phyloP scores from a whole-genome alignment of 1,140 invertebrate species.

The Grapholita molesta region DNA sequence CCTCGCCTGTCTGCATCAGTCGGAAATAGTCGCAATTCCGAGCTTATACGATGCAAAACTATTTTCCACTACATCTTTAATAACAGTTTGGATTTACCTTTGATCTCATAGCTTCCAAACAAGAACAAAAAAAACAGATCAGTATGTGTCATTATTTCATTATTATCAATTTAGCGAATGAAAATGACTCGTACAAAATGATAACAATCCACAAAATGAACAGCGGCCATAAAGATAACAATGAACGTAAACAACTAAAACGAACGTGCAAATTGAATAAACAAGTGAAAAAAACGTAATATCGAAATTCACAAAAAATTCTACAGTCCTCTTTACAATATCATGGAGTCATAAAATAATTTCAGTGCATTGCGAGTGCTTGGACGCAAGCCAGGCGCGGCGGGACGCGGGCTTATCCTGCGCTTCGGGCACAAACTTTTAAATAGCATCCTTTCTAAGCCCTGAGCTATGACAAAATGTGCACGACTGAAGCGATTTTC shows the following conservation, averaged over 20 bases:
- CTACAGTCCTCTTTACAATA: constrained; percentile 24
- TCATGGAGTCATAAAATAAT: constrained; percentile 50
- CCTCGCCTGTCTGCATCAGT: no score
- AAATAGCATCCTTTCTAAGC: constrained; percentile 36
- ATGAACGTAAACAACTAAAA: background rate
- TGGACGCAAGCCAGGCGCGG: constrained; percentile 40
- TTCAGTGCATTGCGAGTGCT: constrained; percentile 37
- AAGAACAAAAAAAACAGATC: no score
- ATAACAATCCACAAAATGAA: no score
- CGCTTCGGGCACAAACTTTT: constrained; percentile 33
- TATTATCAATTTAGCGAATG: no score
- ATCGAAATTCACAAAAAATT: constrained; percentile 15
- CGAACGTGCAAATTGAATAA: background rate
- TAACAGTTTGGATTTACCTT: no score
- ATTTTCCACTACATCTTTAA: no score
- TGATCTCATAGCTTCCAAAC: no score
- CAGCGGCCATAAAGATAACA: background rate
- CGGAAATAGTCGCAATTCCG: no score
- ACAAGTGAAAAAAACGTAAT: background rate
- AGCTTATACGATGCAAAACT: no score
- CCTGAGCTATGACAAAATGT: constrained; percentile 37
- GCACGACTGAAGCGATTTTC: background rate
- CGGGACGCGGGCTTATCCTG: constrained; percentile 33
- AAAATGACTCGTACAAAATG: no score
- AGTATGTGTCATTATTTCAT: no score